Percentiles rank a stretch among this genome's conserved stretches.
These are phyloP conservation scores for Hylyphantes graminicola DNA, from an alignment of 1,140 invertebrate species.

Conservation along the genomic window DNA sequence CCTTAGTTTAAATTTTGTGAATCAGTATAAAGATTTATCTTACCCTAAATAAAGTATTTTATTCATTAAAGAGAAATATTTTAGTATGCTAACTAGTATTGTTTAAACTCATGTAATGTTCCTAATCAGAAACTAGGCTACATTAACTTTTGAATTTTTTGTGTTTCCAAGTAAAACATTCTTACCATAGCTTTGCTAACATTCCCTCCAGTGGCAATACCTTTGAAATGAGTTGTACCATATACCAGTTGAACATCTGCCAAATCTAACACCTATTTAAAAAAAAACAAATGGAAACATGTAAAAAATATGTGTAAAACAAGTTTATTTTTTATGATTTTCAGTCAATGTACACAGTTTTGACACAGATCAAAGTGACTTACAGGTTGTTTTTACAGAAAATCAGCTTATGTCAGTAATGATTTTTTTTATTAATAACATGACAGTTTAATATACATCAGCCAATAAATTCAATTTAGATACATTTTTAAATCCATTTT, in stretches of 20 bases:
- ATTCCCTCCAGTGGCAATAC: conserved; percentile 79
- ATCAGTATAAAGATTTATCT: too few species aligned
- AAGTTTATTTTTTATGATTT: background rate
- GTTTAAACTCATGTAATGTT: too few species aligned
- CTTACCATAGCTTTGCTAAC: conserved; percentile 78
- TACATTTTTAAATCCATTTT: too few species aligned
- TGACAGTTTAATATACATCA: too few species aligned
- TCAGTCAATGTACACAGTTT: background rate
- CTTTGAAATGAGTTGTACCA: conserved; percentile 90
- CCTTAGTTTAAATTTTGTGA: too few species aligned
- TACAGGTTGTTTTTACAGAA: background rate
- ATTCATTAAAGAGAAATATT: too few species aligned
- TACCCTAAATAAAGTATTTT: too few species aligned
- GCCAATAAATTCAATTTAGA: too few species aligned
- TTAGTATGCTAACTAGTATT: too few species aligned
- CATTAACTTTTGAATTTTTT: background rate
- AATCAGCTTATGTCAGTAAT: background rate
- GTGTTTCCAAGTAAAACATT: background rate
- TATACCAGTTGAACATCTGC: conserved; percentile 89
- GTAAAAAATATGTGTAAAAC: background rate
- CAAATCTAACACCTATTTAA: conserved; percentile 83
- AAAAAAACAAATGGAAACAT: background rate
- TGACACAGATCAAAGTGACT: background rate
- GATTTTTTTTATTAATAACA: too few species aligned
- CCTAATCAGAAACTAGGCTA: too few species aligned